A percentile compares a stretch with the other conserved stretches of the same genome.
Conservation (phyloP, 2,888 invertebrate genomes). For the Rotaria socialis region DNA sequence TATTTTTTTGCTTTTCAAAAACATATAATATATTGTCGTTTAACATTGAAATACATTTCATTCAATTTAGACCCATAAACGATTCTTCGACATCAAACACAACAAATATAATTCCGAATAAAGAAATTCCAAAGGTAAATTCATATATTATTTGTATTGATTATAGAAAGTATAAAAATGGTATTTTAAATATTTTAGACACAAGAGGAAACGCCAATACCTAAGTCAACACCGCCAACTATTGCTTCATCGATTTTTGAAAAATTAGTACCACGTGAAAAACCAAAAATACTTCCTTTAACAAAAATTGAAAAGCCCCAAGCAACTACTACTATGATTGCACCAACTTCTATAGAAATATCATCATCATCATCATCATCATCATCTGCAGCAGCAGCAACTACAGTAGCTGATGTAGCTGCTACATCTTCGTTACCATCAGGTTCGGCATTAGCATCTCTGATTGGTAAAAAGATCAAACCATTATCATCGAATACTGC, state of each 20-base stretch:
- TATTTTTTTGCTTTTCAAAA: neutral
- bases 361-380: neutral
- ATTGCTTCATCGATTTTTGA: neutral
- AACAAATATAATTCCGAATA: neutral
- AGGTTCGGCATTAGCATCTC: neutral
- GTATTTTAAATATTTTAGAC: neutral
- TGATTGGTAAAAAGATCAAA: neutral
- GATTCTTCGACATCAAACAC: neutral
- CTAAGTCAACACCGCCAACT: neutral
- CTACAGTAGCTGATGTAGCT: neutral
- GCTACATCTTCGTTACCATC: neutral
- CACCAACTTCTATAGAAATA: neutral
- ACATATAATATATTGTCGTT: neutral
- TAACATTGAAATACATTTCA: neutral
- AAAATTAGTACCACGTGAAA: neutral
- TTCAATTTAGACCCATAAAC: neutral
- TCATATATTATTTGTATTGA: neutral
- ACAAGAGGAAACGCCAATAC: neutral
- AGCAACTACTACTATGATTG: neutral
- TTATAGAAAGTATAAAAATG: neutral
- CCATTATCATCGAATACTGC: neutral
- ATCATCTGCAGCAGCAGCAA: neutral
- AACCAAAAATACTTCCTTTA: neutral
- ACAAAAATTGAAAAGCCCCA: neutral
- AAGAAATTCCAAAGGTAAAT: neutral